These are phyloP conservation scores for Phalanger gymnotis DNA, from an alignment of 2,797 vertebrate genomes.

Conservation along the genomic window DNA sequence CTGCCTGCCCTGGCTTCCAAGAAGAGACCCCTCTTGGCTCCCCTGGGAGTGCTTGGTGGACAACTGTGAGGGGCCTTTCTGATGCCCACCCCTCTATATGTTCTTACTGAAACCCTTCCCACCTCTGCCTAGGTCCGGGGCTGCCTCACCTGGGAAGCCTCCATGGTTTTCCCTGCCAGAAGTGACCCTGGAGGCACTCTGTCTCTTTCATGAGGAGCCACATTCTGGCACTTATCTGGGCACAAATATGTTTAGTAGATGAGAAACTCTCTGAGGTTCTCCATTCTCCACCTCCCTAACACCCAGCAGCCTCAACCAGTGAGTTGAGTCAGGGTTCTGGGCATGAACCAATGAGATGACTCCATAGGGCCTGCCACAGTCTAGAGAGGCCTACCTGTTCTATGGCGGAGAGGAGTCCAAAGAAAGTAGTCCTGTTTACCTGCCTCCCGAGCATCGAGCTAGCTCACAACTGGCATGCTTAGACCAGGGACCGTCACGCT, in stretches of 20 bases:
- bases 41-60: no score
- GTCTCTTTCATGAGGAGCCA: neutral
- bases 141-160: neutral
- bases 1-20: no score
- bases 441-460: neutral
- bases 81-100: no score
- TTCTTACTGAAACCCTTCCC: neutral
- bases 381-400: neutral
- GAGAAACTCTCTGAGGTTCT: no score
- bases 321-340: neutral
- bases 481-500: neutral
- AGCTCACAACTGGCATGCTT: neutral
- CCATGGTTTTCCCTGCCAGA: neutral
- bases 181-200: neutral
- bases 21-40: no score
- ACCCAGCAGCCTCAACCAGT: neutral
- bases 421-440: neutral
- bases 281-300: neutral
- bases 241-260: neutral
- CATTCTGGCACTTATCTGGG: neutral
- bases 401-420: no score
- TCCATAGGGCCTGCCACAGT: no score
- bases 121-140: no score
- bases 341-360: neutral
- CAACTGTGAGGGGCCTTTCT: no score